Percentiles rank a stretch among this genome's conserved stretches.
These are phyloP conservation scores for Holotrichia oblita DNA, from an alignment of 1,140 invertebrate species.

Conservation along the genomic window DNA sequence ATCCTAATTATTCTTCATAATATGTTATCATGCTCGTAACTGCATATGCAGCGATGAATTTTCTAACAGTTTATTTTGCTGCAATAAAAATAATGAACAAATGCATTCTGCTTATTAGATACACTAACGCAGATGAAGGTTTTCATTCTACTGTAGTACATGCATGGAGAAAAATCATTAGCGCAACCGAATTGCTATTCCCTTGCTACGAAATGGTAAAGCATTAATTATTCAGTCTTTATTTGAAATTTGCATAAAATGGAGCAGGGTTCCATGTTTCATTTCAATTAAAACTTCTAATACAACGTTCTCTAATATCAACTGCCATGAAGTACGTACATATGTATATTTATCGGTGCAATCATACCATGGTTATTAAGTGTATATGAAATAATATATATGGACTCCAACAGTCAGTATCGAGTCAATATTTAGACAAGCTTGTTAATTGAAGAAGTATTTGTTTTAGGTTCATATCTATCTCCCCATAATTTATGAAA, in stretches of 20 bases:
- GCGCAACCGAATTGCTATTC: neutral
- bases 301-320: neutral
- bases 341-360: neutral
- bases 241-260: slow-evolving; percentile 32
- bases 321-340: neutral
- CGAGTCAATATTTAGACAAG: neutral
- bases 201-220: neutral
- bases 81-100: too few relatives aligned
- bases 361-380: neutral
- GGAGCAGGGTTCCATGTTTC: neutral
- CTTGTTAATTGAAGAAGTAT: neutral
- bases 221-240: slow-evolving; percentile 37
- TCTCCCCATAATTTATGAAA: neutral
- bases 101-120: too few relatives aligned
- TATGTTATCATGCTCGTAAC: too few relatives aligned
- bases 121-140: too few relatives aligned
- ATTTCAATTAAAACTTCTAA: slow-evolving; percentile 36
- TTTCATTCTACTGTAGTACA: neutral
- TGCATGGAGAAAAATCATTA: neutral
- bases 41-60: too few relatives aligned
- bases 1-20: too few relatives aligned
- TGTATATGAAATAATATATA: slow-evolving; percentile 15
- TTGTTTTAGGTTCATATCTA: neutral
- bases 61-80: too few relatives aligned
- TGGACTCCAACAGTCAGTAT: neutral